Base-by-base conservation (phyloP, 2,797 vertebrate genomes). In the Spinus olivaceus region DNA sequence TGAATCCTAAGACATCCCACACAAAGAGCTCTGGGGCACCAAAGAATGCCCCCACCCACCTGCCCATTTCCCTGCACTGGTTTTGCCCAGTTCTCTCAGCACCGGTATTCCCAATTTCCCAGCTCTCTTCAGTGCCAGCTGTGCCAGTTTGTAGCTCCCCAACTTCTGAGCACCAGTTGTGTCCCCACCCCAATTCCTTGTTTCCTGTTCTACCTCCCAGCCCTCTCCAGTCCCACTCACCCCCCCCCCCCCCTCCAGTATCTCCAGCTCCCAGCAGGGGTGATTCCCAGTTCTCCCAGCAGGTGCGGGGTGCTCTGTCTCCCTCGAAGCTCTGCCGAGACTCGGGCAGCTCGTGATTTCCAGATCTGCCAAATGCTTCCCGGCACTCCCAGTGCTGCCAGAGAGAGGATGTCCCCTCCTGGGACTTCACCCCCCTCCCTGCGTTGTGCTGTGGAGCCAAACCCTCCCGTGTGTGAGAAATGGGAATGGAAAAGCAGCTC, bases 261-360 rank as follows among this genome's bases (percentile, higher is more conserved):
- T 1, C 10, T 6, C 51, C 76, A 50, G 63, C 23, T 50, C 8
- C 71, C 82, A 66, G 51, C 18, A 5, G 0, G 10, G 53, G 5
- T 4, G n/a, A 32, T 66, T 80, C 64, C 72, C 80, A 61, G 67
- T 54, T 10, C 67, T 69, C 37, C 41, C 70, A 60, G 86, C 0
- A 37, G 63, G 3, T 21, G 32, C 2, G 1, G 50, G 32, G 2
- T 39, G 49, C 25, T 42, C 39, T 33, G 12, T 32, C 20, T 56
- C 39, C 51, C 64, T 37, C 5, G 0, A 50, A 60, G 28, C 0
- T 0, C 63, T 33, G 37, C 28, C 0, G 13, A 22, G 20, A 8
- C 22, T 33, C 2, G 5, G 3, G 23, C 30, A 59, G 8, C 14
- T 90, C 2, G 1, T 33, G 30, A 81, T 65, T 63, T 41, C 59